Base-by-base conservation (phyloP, 2,113 vertebrate species). In the Diphyllodes magnificus region DNA sequence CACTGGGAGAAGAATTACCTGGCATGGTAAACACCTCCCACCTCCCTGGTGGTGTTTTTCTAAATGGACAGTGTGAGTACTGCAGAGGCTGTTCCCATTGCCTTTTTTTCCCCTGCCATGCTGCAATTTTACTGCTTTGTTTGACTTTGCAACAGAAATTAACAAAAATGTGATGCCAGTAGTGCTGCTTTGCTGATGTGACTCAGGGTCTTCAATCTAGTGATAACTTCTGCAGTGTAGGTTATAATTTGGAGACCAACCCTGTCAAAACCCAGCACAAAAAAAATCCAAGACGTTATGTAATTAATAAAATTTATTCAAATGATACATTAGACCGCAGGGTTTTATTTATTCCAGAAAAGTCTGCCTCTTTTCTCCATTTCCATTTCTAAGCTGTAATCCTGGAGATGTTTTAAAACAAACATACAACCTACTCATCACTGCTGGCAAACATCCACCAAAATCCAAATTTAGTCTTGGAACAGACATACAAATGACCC, bases 291-390 rank as follows among this genome's bases (percentile, higher is more conserved):
- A 90, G 37, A 31, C 21, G 30, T 45, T 61, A 14, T 19, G 5
- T 57, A 93, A 93, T 84, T 70, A 66, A 83, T 59, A 23, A 51
- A 93, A 92, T 91, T 91, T 86, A 42, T 89, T 92, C 35, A 70
- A 91, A 66, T 70, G 47, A 54, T 51, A 78, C 27, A 70, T 91
- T 49, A 73, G 54, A 50, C 54, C 5, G 2, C 21, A 76, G 15
- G 13, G 45, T 28, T 94, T 87, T 90, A 68, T 87, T 96, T 92
- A 85, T 92, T 76, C 40, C n/a, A 33, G 30, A 49, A 68, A 87
- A 79, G 28, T 71, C 66, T 88, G 27, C 12, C 31, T 86, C 42
- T 78, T 90, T 76, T 80, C 83, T 84, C n/a, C 23, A 42, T 76
- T 93, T 86, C 56, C 24, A 71, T 81, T 93, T 86, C 72, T 45